Evolutionary conservation across 2,888 invertebrate genomes (phyloP), one percentile per base, ranked within the genome.

Genomic region (Drosophila atripex): DNA sequence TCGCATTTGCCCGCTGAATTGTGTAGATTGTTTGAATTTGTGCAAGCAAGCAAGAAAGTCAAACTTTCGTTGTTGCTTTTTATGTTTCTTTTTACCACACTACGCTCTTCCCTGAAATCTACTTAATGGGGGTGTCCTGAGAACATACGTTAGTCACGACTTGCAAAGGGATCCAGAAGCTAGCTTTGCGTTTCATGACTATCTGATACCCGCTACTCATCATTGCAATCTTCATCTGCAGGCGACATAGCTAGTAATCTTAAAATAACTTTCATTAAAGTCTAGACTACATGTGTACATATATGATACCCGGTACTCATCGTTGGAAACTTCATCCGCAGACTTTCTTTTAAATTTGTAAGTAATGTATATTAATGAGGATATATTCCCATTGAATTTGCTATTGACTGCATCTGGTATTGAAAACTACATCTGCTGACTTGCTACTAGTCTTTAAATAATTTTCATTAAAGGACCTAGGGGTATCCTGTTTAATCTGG

Each of bases 21-120:
- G 73, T 60, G 72, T 59, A 59, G 71, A 71, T 71, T 71, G 74
- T 71, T 74, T 80, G 70, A 77, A 77, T 80, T 79, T 79, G 80
- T 77, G 82, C 85, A 82, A 55, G 71, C 80, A 78, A 69, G 69
- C 76, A 76, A 71, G 56, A 72, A 82, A 85, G 76, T 86, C 80
- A 85, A 85, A 82, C 83, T 85, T 79, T 72, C 76, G 58, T 58
- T 74, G 49, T 73, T 75, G 47, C 53, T 38, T 32, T 38, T 55
- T 47, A 63, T 50, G 45, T 39, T 9, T 28, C 9, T 28, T 28
- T 28, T 28, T 9, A 51, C 47, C 30, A 21, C 30, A 30, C 23
- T 9, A n/a, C 23, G 18, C 12, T 35, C 14, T 35, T 14, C 35
- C 14, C 35, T 12, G 4, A 25, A 43, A 30, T 28, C 46, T 45